Evolutionary conservation across 2,797 vertebrate species (phyloP), one percentile per base, ranked within the genome.

Genomic region (Hoplostethus mediterraneus): DNA sequence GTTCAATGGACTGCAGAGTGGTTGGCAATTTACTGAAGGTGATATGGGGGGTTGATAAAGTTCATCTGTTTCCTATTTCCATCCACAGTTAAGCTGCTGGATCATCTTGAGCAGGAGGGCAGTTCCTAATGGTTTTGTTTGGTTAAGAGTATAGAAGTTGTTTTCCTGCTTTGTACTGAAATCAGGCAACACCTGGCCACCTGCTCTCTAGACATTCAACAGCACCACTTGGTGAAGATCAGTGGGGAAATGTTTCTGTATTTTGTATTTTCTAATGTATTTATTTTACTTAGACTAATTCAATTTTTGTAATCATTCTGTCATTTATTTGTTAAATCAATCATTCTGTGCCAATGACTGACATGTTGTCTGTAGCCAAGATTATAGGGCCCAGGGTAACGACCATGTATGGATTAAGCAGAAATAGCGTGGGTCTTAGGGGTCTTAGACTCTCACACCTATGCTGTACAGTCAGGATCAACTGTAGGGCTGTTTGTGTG

Each of bases 351-450:
- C 48, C 17, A 21, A 64, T 86, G 71, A 79, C 68, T 89, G 83
- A 75, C 57, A 64, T 78, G 40, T 58, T 57, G 14, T 77, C 75
- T 71, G 63, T 31, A 31, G 74, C 83, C 60, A 78, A 89, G 82
- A 84, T 90, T 79, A 67, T 61, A 44, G 66, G 73, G 71, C 57
- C 28, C 52, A 16, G 52, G 67, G 83, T 84, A 82, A 71, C 31
- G 60, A 63, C 80, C 78, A 82, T 86, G 85, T 90, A 79, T 82
- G 90, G 93, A 89, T 93, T 93, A 91, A 63, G 78, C 88, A 89
- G 80, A 92, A 94, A 94, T 93, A 92, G 91, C 82, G 3, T 56
- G 47, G 67, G 87, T 84, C 73, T 86, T 79, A 75, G 63, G 75
- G 81, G 81, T 87, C 82, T 87, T 84, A 71, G 42, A 71, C 67